Base-by-base conservation (phyloP, 1,140 invertebrate genomes). In the Saccostrea glomerata region DNA sequence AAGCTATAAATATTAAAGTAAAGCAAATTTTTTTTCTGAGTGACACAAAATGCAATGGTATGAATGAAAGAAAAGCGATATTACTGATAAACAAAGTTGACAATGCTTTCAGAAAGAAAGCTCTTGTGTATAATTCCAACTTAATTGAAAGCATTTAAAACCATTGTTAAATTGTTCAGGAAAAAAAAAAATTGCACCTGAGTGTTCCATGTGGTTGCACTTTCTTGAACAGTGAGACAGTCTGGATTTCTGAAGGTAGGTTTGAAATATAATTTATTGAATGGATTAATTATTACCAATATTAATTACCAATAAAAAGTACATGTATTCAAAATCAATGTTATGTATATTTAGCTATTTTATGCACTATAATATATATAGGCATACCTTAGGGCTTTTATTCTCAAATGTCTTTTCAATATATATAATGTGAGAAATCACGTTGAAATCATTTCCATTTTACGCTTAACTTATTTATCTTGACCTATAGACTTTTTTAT, bases 131-230 rank as follows among this genome's bases (percentile, higher is more conserved):
- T 77, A 77, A 77, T 77, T 13, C 70, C 25, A 30, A 36, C 25
- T 77, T 77, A 77, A 77, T 77, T 25, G 25, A 77, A 77, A 40
- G 70, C 23, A 77, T 77, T 77, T 77, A 2, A 77, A 30, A 30
- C 70, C 11, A 77, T 77, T 77, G 70, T 77, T 25, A 25, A 25
- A 25, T 25, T 23, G 60, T 66, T 66, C 30, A 36, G 30, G 30
- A 5, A 20, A n/a, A n/a, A n/a, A 66, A 66, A 66, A 25, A 77
- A 77, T 12, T 77, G 70, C 70, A 77, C 25, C 15, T 20, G 20
- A 9, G 20, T 25, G 70, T 77, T 77, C 30, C 70, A 77, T 17
- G 25, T 36, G 23, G 30, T 36, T 77, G 15, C 70, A 77, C 25
- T 63, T 7, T 77, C 4, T 30, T 30, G 25, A 30, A 6, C 70